A percentile compares a stretch with the other conserved stretches of the same genome.
Conservation (phyloP, 2,888 invertebrate species). For the Torymus tubicola region DNA sequence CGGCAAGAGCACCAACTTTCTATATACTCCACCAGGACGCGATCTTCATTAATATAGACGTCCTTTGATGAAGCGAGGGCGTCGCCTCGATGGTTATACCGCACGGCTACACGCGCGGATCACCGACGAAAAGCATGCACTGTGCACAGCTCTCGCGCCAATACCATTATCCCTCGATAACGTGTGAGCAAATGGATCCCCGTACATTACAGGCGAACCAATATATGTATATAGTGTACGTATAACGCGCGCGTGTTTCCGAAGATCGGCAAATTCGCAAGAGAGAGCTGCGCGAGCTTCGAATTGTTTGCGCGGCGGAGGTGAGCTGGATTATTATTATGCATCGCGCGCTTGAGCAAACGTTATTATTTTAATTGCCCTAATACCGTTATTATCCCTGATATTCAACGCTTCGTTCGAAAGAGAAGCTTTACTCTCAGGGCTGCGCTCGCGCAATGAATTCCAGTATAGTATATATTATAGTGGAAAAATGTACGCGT, state of each 20-base stretch:
- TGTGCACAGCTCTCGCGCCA: slow-evolving; percentile 12
- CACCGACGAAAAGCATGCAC: no score
- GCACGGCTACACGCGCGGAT: no score
- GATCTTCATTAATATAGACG: slow-evolving; percentile 65
- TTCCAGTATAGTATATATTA: no score
- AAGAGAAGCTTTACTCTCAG: no score
- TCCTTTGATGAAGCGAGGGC: slow-evolving; percentile 62
- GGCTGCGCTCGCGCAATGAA: no score
- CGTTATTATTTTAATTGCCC: slow-evolving; percentile 11
- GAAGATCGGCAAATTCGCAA: slow-evolving; percentile 13
- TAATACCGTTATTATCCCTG: not conserved
- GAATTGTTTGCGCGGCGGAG: slow-evolving; percentile 2
- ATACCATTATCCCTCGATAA: slow-evolving; percentile 49
- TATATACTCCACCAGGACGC: not conserved
- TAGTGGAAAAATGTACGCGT: no score
- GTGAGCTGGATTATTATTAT: slow-evolving; percentile 3
- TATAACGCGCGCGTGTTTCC: not conserved
- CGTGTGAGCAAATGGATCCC: not conserved
- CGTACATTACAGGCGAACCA: not conserved
- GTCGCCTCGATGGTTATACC: slow-evolving; percentile 9
- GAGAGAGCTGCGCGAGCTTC: not conserved
- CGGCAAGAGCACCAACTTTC: not conserved
- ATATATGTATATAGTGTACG: not conserved
- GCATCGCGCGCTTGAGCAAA: not conserved
- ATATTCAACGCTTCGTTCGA: not conserved